Evolutionary conservation across 2,888 invertebrate genomes (phyloP).

Genomic region (Cantharis flavilabris): DNA sequence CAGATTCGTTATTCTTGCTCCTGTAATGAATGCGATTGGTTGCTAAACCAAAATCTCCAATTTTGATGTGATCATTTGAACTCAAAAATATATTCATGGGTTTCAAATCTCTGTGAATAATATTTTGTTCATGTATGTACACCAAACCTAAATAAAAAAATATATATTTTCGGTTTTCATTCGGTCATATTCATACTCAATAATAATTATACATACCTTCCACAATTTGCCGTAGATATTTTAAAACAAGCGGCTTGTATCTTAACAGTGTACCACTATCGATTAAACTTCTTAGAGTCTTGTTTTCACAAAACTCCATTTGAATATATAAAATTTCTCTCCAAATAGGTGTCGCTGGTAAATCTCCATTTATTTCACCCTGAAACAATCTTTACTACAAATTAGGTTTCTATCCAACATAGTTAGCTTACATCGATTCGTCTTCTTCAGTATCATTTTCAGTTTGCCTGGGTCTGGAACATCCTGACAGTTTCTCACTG

Average conservation of each 20-base stretch:
- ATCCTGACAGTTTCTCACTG: conserved; percentile 33
- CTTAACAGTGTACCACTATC: conserved; percentile 76
- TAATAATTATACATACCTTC: conserved; percentile 62
- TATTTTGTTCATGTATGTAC: conserved; percentile 92
- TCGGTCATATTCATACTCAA: too few relatives aligned
- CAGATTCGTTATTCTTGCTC: not conserved
- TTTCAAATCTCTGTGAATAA: conserved; percentile 84
- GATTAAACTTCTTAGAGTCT: conserved; percentile 86
- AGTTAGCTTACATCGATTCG: conserved; percentile 41
- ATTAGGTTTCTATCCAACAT: not conserved
- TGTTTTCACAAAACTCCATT: conserved; percentile 99
- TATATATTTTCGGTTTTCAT: too few relatives aligned
- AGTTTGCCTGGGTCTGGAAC: conserved; percentile 63
- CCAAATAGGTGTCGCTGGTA: not conserved
- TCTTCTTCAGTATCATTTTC: conserved; percentile 67
- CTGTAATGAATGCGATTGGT: conserved; percentile 60
- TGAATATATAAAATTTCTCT: conserved; percentile 80
- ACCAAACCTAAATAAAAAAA: conserved; percentile 61
- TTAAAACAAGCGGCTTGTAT: conserved; percentile 83
- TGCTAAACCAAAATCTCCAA: conserved; percentile 97
- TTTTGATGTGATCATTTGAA: conserved; percentile 93
- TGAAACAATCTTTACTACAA: conserved; percentile 49
- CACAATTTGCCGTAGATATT: conserved; percentile 92
- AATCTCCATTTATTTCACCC: conserved; percentile 13
- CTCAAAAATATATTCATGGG: conserved; percentile 96